Conservation (phyloP, 2,113 vertebrate species). For the Gymnogyps californianus region DNA sequence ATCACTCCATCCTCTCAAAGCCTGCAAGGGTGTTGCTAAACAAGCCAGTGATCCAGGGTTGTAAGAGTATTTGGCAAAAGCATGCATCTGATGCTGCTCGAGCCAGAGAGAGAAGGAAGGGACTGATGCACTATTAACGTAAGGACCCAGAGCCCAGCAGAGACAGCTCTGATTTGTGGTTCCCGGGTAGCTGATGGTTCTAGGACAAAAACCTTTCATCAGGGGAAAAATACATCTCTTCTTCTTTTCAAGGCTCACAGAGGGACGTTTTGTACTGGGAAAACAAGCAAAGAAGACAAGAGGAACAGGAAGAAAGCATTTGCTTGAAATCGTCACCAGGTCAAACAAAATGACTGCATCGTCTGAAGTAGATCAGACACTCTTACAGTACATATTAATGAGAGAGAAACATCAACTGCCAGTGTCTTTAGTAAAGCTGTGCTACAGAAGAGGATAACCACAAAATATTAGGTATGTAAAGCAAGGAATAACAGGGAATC, state of each 20-base stretch:
- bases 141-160: neutral
- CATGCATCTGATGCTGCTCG: neutral
- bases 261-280: neutral
- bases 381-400: rapidly evolving
- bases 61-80: neutral
- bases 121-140: neutral
- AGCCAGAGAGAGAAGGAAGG: neutral
- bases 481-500: too few relatives aligned
- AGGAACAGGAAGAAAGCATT: neutral
- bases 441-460: neutral
- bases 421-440: neutral
- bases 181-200: neutral
- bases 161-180: neutral
- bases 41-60: neutral
- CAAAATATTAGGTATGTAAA: neutral
- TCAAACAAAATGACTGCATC: neutral
- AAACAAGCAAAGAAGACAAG: neutral
- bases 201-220: neutral
- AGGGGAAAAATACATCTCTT: neutral
- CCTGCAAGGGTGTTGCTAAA: neutral
- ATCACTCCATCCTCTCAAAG: neutral
- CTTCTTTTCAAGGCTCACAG: neutral
- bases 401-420: neutral
- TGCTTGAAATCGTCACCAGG: neutral
- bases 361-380: neutral